phyloP scores from a whole-genome alignment of 2,888 invertebrate genomes.

The Epistrophe grossulariae region DNA sequence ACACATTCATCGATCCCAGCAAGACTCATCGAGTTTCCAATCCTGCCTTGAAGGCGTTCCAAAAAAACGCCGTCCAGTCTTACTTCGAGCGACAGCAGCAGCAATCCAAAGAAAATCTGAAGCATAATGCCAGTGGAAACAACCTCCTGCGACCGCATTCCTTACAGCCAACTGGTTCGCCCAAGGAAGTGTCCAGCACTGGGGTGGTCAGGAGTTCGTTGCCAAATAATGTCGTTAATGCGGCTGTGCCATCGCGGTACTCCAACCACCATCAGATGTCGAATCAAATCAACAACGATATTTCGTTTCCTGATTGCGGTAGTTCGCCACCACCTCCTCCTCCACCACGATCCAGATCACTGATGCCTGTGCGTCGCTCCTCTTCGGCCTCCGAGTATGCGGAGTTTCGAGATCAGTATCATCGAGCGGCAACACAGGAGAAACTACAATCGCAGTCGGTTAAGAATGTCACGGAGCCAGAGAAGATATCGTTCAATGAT shows the following conservation, averaged over 20 bases:
- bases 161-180: constrained; percentile 78
- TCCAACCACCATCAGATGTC: constrained; percentile 66
- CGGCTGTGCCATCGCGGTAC: constrained; percentile 47
- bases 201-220: constrained; percentile 81
- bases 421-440: constrained; percentile 78
- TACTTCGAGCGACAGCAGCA: constrained; percentile 89
- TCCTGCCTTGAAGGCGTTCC: constrained; percentile 91
- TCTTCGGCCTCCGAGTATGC: constrained; percentile 90
- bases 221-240: constrained; percentile 79
- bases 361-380: constrained; percentile 84
- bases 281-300: constrained; percentile 48
- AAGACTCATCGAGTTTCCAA: constrained; percentile 90
- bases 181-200: constrained; percentile 76
- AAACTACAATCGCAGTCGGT: constrained; percentile 79
- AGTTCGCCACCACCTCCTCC: constrained; percentile 82
- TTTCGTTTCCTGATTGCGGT: constrained; percentile 61
- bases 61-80: constrained; percentile 92
- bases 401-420: constrained; percentile 82
- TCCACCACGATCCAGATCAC: constrained; percentile 82
- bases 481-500: constrained; percentile 83
- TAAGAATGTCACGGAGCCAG: constrained; percentile 82
- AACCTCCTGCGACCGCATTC: constrained; percentile 80
- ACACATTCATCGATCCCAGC: constrained; percentile 89
- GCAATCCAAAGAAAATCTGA: constrained; percentile 80
- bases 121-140: constrained; percentile 78